Base-by-base conservation (phyloP, 1,140 invertebrate species). In the Parasteatoda tepidariorum region DNA sequence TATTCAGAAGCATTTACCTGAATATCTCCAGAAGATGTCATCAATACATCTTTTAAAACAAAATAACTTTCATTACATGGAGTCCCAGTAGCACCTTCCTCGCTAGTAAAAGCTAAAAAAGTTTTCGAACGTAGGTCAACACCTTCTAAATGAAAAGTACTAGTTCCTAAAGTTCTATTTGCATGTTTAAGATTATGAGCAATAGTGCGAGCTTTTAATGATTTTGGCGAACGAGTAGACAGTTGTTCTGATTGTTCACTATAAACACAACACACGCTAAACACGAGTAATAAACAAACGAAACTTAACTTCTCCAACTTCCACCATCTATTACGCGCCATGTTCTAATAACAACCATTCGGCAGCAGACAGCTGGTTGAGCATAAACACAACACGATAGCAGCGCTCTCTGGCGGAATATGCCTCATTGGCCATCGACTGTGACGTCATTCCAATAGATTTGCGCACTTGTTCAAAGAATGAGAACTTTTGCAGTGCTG, bases 311-410 rank as follows among this genome's bases (percentile, higher is more conserved):
- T 38, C 33, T 24, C 57, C 22, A 30, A 24, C 11, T 41, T 57
- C 55, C 64, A 68, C 62, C 62, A 68, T 26, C 78, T 55, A 30
- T 9, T 15, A 61, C 54, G 78, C 22, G 78, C 78, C 78, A 82
- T 82, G 78, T 70, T 82, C 70, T 54, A 33, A 31, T 82, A 67
- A 13, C 33, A 82, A 54, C 78, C 78, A 82, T 82, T 71, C 66
- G 55, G 31, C 26, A 30, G 67, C 15, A 18, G 31, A 59, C 66
- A 82, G 78, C 78, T 67, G 33, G 31, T 22, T 59, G 57, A 59
- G 54, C 31, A 59, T n/a, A 48, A 26, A 31, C 48, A 70, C 70
- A 82, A 82, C 78, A 82, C 41, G 75, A 66, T 18, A 0, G 31
- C 41, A 67, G 62, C 75, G 75, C 3, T 9, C 61, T 55, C 75